phyloP scores from a whole-genome alignment of 35 echinoderm and acorn worm genomes.

The Holothuria glaberrima region DNA sequence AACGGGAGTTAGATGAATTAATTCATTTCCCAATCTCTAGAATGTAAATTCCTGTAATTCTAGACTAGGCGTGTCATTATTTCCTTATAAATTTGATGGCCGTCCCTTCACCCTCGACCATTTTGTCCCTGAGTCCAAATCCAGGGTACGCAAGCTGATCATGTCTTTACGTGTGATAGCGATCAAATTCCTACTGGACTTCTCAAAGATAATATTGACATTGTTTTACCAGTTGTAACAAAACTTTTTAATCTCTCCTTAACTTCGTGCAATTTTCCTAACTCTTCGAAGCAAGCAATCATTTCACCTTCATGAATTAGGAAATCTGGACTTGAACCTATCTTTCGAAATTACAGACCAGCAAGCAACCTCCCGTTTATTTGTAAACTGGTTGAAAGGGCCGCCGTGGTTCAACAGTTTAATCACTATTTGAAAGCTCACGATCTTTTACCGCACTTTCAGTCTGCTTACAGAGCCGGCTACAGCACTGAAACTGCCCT shows the following conservation, averaged over 20 bases:
- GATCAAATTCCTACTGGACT: not conserved
- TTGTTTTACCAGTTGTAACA: not conserved
- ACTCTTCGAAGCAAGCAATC: not conserved
- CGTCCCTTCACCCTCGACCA: not conserved
- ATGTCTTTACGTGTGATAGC: not conserved
- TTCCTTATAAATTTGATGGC: not conserved
- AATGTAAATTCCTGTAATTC: no score
- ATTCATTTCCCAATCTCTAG: no score
- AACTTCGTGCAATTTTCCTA: conserved; percentile 8
- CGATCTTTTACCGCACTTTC: not conserved
- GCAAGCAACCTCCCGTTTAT: no score
- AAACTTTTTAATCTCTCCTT: conserved; percentile 3
- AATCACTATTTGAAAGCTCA: conserved; percentile 4
- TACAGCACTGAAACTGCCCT: no score
- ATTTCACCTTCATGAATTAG: not conserved
- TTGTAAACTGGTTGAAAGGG: not conserved
- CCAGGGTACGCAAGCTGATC: not conserved
- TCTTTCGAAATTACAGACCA: no score
- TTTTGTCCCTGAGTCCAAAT: no score
- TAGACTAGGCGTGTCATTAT: not conserved
- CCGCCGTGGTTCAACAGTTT: not conserved
- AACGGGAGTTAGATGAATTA: no score
- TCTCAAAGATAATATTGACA: conserved; percentile 23
- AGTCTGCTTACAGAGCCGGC: no score
- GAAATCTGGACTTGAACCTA: not conserved